Base-by-base conservation (phyloP, 2,888 invertebrate genomes). In the Julus scanicus region DNA sequence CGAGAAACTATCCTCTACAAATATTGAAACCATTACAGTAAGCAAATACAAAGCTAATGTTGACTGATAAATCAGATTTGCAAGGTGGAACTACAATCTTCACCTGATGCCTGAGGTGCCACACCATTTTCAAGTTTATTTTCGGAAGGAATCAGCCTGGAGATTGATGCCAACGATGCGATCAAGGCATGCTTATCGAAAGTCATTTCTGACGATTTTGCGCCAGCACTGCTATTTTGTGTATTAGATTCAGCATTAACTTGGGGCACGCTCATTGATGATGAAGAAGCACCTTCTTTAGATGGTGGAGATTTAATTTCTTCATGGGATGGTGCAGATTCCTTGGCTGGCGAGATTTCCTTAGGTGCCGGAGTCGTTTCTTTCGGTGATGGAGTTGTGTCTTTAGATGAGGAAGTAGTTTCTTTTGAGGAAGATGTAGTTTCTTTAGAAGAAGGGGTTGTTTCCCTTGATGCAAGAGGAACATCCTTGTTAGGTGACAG, bases 61-160 rank as follows among this genome's bases (percentile, higher is more conserved):
- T 20, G 2, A 29, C 40, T 4, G 20, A n/a, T 29, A 3, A 83
- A 29, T 29, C 29, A 2, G 20, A 40, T 2, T 40, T 84, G 1
- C 4, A 17, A 15, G 84, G 84, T 15, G 15, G 17, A 37, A 84
- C 29, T n/a, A 29, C 29, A 71, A 29, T 71, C 20, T 86, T 86
- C 90, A 92, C 92, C 91, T 88, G 91, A 91, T 87, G 92, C 92
- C 90, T 91, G 92, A 13, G 92, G 92, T 80, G 91, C 91, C 48
- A 90, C 85, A 90, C 91, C 89, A 91, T 91, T 91, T 88, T 91
- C 91, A 49, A 91, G 86, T 80, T 87, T 87, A 39, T 9, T 39
- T 6, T 48, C 49, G 37, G 89, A 39, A 39, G 84, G 57, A 88
- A 53, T 83, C 40, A 84, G 20, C 20, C 53, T 87, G 37, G 87